Percentiles rank a stretch among this genome's conserved stretches.
phyloP scores from a whole-genome alignment of 2,888 invertebrate species.

The Aphidius colemani region DNA sequence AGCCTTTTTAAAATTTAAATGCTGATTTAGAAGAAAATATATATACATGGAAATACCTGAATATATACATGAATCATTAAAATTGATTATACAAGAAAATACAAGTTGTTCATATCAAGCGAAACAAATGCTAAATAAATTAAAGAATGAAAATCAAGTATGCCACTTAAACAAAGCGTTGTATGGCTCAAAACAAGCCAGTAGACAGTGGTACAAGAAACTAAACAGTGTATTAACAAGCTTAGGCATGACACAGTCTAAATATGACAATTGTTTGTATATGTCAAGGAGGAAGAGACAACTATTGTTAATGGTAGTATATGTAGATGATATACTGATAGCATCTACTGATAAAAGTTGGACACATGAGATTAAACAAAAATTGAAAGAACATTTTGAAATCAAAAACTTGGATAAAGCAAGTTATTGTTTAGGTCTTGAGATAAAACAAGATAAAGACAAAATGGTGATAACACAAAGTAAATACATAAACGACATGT shows the following conservation, averaged over 20 bases:
- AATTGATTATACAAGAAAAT: conserved; percentile 2
- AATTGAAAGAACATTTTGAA: conserved; percentile 23
- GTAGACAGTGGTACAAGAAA: conserved; percentile 4
- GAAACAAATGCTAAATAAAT: background rate
- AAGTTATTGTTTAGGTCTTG: conserved; percentile 33
- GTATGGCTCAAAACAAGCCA: conserved; percentile 2
- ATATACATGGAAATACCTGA: conserved; percentile 33
- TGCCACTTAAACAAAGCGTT: background rate
- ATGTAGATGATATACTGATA: conserved; percentile 33
- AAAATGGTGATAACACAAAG: conserved; percentile 28
- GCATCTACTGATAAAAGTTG: conserved; percentile 13
- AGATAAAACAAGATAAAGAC: conserved; percentile 21
- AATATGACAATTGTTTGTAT: background rate
- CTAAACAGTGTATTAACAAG: background rate
- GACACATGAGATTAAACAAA: conserved; percentile 7
- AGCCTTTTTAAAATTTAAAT: conserved; percentile 36
- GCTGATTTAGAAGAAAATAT: conserved; percentile 30
- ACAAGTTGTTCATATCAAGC: background rate
- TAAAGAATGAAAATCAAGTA: background rate
- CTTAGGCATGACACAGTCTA: background rate
- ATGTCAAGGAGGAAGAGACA: background rate
- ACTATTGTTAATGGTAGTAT: conserved; percentile 7
- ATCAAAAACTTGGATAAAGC: conserved; percentile 31
- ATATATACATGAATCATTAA: background rate
- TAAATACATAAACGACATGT: conserved; percentile 29